These are phyloP conservation scores for Diplodus sargus DNA, from an alignment of 2,797 vertebrate species.

Conservation along the genomic window DNA sequence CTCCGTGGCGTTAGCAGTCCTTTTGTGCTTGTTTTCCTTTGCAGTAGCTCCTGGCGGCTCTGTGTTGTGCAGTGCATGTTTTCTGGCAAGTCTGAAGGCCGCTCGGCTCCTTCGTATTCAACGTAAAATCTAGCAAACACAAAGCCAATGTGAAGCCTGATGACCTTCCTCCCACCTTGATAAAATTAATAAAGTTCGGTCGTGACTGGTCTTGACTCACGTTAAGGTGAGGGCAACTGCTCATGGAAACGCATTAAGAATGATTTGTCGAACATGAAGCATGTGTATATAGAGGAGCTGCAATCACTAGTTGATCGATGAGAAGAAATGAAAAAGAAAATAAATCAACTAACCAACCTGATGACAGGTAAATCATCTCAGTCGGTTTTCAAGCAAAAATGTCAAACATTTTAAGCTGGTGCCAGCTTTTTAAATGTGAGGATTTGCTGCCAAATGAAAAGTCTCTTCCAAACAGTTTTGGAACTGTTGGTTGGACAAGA, in stretches of 20 bases:
- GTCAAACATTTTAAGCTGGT: too few species aligned
- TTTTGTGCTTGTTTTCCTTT: slow-evolving; percentile 51
- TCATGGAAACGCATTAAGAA: not conserved
- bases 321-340: too few species aligned
- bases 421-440: too few species aligned
- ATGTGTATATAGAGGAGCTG: not conserved
- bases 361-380: too few species aligned
- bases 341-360: too few species aligned
- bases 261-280: not conserved
- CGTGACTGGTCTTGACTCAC: not conserved
- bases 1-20: slow-evolving; percentile 23
- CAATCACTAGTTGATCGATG: too few species aligned
- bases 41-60: slow-evolving; percentile 33
- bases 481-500: too few species aligned
- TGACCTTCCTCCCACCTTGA: slow-evolving; percentile 14
- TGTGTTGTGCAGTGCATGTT: slow-evolving; percentile 22
- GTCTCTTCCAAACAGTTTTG: too few species aligned
- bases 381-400: too few species aligned
- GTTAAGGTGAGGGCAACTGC: slow-evolving; percentile 3
- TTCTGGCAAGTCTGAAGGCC: slow-evolving; percentile 44
- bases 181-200: slow-evolving; percentile 32
- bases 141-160: slow-evolving; percentile 28
- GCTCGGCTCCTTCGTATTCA: slow-evolving; percentile 28
- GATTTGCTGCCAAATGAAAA: too few species aligned
- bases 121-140: slow-evolving; percentile 33